Evolutionary conservation across 1,140 invertebrate genomes (phyloP), one percentile per base, ranked within the genome.

Genomic region (Drosophila burlai): DNA sequence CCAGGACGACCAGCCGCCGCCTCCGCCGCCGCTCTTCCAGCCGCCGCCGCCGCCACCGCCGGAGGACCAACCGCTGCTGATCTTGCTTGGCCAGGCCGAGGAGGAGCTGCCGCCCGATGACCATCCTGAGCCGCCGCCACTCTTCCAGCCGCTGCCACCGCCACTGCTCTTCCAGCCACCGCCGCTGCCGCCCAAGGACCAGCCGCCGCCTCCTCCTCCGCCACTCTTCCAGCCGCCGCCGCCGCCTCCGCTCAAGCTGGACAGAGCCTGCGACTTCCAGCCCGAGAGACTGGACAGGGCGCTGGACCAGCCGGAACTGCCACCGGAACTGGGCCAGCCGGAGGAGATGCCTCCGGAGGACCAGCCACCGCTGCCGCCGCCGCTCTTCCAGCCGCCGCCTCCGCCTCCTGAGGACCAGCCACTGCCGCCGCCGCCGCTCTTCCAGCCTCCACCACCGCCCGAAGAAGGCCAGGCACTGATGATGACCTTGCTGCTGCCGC

Each of bases 11-110:
- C 67, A 64, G 31, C 60, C 61, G 3, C 57, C 46, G 16, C 71
- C 59, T 4, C 65, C 59, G 4, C 65, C 65, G 16, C 68, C 73
- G 24, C 49, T 40, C 11, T 72, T 66, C 71, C 74, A 75, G 26
- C 69, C 60, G 11, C 76, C 61, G 10, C 79, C 72, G 6, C 81
- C 5, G 24, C 24, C 61, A 10, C 81, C 81, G 45, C 73, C 59
- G 6, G 64, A 67, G 18, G 78, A 67, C 80, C 80, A 83, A 10
- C 62, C 69, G n/a, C 81, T 62, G 54, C 60, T 63, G 26, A 77
- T 75, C 43, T 76, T 76, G 60, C 73, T 57, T 38, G 73, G 73
- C 73, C 73, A 76, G 9, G 29, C 69, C 54, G 36, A 57, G 18
- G 73, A 80, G 58, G 69, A 67, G 16, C 76, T 59, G 2, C 73